Base-by-base conservation (phyloP, 1,140 invertebrate species). In the Drosophila bocqueti region DNA sequence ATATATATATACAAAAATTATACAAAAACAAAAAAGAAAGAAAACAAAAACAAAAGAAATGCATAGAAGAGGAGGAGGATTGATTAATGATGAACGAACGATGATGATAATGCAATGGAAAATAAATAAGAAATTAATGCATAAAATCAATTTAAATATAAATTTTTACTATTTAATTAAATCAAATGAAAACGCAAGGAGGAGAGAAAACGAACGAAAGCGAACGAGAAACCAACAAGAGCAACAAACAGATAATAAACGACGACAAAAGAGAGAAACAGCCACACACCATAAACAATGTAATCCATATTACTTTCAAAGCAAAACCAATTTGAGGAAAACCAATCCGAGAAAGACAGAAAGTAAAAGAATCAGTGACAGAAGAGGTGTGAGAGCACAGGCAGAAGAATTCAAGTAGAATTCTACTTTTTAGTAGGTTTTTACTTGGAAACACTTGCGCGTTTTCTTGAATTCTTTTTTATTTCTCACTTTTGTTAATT, bases 81-180 rank as follows among this genome's bases (percentile, higher is more conserved):
- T 47, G 49, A 78, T 66, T 40, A 66, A 62, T 38, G 52, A 73
- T 50, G 60, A 74, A 75, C 43, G 45, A 77, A 73, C 43, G 60
- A 74, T 34, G 45, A 77, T 67, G 63, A 58, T 75, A 82, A 85
- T 81, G 38, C 72, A 79, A 81, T 89, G 61, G 55, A 79, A 82
- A 85, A 85, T 74, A 78, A 89, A 90, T 76, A 87, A 78, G 52
- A 81, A 89, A 86, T 86, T 83, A 90, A 85, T 84, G 84, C 84
- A 90, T 89, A 90, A 90, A 79, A 90, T 79, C 83, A 89, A 89
- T 90, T 89, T 89, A 85, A 90, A 90, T 81, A 85, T 80, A 77
- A 87, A 74, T 81, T 81, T 77, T 81, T 91, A 90, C 83, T 89
- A 89, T 89, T 89, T 43, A 85, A 79, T 68, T 62, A 90, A 87